These are phyloP conservation scores for Periplaneta americana DNA, from an alignment of 1,140 invertebrate species.

Conservation along the genomic window DNA sequence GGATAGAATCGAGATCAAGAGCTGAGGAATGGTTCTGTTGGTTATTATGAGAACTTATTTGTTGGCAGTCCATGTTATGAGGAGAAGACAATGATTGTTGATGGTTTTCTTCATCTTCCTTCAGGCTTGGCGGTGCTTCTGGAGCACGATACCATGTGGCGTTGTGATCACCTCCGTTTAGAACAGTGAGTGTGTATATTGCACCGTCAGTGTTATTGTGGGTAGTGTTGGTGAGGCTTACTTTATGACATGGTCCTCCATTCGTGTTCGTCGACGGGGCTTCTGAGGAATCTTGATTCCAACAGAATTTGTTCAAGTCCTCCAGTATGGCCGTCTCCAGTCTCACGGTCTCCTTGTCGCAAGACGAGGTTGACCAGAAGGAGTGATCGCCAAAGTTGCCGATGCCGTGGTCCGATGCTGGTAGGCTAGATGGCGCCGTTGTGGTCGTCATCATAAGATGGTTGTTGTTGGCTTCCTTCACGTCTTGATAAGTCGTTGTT, in stretches of 20 bases:
- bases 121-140: background rate
- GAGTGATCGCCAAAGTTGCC: slow-evolving; percentile 19
- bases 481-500: slow-evolving; percentile 34
- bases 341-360: slow-evolving; percentile 30
- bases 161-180: slow-evolving; percentile 42
- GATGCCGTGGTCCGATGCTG: background rate
- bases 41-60: slow-evolving; percentile 25
- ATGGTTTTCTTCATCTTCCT: background rate
- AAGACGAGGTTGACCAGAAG: slow-evolving; percentile 19
- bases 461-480: slow-evolving; percentile 65
- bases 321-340: slow-evolving; percentile 67
- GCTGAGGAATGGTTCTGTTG: slow-evolving; percentile 25
- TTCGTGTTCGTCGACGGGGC: background rate
- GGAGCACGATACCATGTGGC: slow-evolving; percentile 18
- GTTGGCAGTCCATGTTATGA: slow-evolving; percentile 31
- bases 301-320: slow-evolving; percentile 75
- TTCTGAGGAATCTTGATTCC: slow-evolving; percentile 35
- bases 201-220: slow-evolving; percentile 47
- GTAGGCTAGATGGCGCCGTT: background rate
- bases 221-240: slow-evolving; percentile 30
- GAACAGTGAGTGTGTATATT: slow-evolving; percentile 48
- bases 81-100: background rate
- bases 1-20: slow-evolving; percentile 41
- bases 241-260: slow-evolving; percentile 25
- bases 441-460: slow-evolving; percentile 20